These are phyloP conservation scores for Hiodon alosoides DNA, from an alignment of 2,113 vertebrate genomes.

Conservation along the genomic window DNA sequence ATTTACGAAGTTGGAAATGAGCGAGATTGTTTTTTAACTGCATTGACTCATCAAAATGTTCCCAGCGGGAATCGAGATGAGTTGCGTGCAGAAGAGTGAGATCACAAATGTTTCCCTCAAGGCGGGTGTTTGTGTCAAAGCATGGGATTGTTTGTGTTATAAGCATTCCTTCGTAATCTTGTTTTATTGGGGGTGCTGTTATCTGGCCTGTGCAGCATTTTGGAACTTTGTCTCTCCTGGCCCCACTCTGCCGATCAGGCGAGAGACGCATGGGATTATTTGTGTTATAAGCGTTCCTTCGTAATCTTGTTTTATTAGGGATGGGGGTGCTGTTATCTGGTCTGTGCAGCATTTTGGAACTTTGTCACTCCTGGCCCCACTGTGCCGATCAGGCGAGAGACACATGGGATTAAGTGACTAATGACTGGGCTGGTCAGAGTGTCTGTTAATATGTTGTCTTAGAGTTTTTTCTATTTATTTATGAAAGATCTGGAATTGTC, in stretches of 20 bases:
- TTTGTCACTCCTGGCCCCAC: neutral
- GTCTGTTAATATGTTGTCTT: too few species aligned
- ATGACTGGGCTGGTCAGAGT: neutral
- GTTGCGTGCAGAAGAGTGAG: neutral
- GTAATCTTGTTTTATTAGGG: constrained; percentile 6
- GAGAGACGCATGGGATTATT: neutral
- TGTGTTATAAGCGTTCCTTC: neutral
- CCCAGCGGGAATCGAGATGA: neutral
- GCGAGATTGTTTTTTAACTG: neutral
- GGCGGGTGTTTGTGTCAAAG: neutral
- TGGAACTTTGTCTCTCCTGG: neutral
- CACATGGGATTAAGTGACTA: neutral
- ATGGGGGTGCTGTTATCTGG: constrained; percentile 3
- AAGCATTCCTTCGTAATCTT: neutral
- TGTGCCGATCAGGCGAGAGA: neutral
- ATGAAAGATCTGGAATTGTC: neutral
- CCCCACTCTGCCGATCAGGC: neutral
- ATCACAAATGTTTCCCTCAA: neutral
- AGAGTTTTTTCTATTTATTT: too few species aligned
- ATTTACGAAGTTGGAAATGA: neutral
- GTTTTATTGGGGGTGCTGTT: constrained; percentile 4
- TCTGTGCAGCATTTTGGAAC: neutral
- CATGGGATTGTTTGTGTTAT: neutral
- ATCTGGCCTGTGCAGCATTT: neutral
- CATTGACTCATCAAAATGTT: neutral